These are phyloP conservation scores for Neomonachus schauinslandi DNA, from an alignment of 2,113 vertebrate species.

Conservation along the genomic window DNA sequence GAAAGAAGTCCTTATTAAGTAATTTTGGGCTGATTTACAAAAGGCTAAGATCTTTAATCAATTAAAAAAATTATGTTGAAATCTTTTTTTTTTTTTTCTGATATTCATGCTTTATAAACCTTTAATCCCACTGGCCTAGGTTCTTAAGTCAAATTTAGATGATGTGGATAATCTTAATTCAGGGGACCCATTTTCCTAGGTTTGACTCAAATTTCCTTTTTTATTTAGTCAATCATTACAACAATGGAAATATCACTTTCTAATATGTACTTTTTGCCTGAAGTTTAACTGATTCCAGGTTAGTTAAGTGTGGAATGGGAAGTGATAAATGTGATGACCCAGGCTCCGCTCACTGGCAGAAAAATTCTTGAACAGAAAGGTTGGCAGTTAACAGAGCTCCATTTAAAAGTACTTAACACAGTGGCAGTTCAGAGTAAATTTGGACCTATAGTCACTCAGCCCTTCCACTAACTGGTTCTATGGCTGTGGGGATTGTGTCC, in stretches of 20 bases:
- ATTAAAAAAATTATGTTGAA: neutral
- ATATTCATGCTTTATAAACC: neutral
- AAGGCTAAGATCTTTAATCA: neutral
- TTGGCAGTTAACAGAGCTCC: neutral
- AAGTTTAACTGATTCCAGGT: neutral
- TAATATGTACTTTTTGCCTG: neutral
- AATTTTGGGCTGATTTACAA: neutral
- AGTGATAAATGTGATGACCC: rapidly evolving
- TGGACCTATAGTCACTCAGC: neutral
- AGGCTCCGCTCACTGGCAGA: neutral
- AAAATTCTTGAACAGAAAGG: neutral
- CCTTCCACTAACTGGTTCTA: neutral
- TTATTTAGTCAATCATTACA: neutral
- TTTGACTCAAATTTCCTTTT: neutral
- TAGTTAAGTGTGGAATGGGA: neutral
- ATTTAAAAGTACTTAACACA: neutral
- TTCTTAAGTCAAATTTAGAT: neutral
- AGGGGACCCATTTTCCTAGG: neutral
- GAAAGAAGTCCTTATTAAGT: neutral
- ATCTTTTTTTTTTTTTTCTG: neutral
- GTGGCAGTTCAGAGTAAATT: rapidly evolving
- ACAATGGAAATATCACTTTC: neutral
- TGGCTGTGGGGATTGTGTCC: neutral
- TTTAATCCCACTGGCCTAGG: neutral
- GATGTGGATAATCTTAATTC: neutral